Percentiles rank a stretch among this genome's conserved stretches.
These are phyloP conservation scores for Oenanthe oenanthe DNA, from an alignment of 2,113 vertebrate genomes.

Conservation along the genomic window DNA sequence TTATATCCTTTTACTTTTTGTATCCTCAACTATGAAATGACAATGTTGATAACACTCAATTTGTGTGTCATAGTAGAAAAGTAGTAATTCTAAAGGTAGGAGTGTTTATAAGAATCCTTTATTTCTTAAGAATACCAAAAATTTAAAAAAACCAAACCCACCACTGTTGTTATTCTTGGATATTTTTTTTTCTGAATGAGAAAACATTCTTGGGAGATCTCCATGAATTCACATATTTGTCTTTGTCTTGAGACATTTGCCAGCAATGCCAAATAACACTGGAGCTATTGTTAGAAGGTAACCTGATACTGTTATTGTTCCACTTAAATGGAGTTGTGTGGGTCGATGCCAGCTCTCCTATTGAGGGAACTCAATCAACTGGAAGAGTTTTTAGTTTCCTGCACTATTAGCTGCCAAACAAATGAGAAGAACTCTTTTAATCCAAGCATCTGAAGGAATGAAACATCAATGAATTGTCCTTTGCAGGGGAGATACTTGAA, in stretches of 20 bases:
- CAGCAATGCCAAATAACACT: constrained; percentile 39
- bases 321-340: constrained; percentile 8
- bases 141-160: not conserved
- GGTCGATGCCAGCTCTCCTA: constrained; percentile 38
- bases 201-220: constrained; percentile 52
- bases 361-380: constrained; percentile 55
- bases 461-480: constrained; percentile 53
- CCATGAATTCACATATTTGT: constrained; percentile 43
- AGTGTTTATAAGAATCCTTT: not conserved
- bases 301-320: constrained; percentile 72
- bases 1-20: not conserved
- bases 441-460: constrained; percentile 31
- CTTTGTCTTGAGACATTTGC: constrained; percentile 48
- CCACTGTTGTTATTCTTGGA: not conserved
- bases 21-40: not conserved
- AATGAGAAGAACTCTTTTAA: constrained; percentile 55
- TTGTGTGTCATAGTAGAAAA: not conserved
- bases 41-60: not conserved
- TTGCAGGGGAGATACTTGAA: constrained; percentile 24
- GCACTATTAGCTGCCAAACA: constrained; percentile 32
- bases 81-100: not conserved
- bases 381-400: constrained; percentile 67
- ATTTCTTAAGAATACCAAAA: not conserved
- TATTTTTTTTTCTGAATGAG: not conserved
- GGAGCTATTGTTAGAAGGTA: constrained; percentile 61